Base-by-base conservation (phyloP, 2,113 vertebrate species). In the Carlito syrichta region DNA sequence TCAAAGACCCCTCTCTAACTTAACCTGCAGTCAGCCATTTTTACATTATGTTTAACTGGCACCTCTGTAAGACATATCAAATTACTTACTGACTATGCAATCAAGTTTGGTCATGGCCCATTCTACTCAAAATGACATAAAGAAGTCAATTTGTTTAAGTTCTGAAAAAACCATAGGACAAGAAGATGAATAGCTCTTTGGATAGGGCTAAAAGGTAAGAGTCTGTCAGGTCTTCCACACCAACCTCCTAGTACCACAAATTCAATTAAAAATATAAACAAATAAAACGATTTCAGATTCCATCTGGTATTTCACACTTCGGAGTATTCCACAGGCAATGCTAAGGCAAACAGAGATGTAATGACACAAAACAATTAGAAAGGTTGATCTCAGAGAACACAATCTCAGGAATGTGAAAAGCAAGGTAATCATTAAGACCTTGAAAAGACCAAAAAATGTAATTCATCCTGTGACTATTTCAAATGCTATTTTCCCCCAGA, bases 241-340 rank as follows among this genome's bases (percentile, higher is more conserved):
- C 19, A 2, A 50, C 5, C 8, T 56, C 40, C 62, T 40, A 68
- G 23, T 32, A 45, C 8, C 23, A 85, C 63, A 96, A 84, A 94
- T 43, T 43, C 58, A 66, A 62, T 76, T 12, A 90, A n/a, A 83
- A 52, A 81, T 50, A 35, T 8, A 97, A 94, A 86, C 43, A 97
- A 97, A 97, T 50, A 91, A 91, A 97, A 71, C 94, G 58, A 43
- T 87, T 97, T 98, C 89, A 92, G 90, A 96, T 97, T 74, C 76
- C 74, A 97, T 73, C 54, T 3, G 3, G 66, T n/a, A 91, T 96
- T 96, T 96, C 94, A 93, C 45, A 93, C 96, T 96, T 96, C 95
- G 91, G 96, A 98, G 74, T 23, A 69, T 91, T 96, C 66, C 62
- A 40, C 17, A 77, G 90, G 92, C 95, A 96, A 45, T 25, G 43